Conservation (phyloP, 2,888 invertebrate genomes). For the Spodoptera exigua region DNA sequence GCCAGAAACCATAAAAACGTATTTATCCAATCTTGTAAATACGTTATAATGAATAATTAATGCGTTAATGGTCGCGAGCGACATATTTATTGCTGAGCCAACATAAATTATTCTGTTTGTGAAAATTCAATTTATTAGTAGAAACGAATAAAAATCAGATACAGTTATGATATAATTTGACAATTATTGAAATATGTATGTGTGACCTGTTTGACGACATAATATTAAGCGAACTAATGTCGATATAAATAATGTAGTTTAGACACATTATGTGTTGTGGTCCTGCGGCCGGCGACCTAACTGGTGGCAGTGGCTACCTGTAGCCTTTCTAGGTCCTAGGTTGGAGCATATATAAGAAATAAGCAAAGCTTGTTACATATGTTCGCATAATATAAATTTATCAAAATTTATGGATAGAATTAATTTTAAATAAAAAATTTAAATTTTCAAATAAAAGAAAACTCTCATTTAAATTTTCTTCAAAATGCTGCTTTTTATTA, state of each 20-base stretch:
- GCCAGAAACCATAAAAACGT: slow-evolving; percentile 57
- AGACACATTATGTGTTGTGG: slow-evolving; percentile 16
- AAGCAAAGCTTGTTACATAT: no score
- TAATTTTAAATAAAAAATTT: background rate
- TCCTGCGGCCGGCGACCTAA: background rate
- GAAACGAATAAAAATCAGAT: slow-evolving; percentile 31
- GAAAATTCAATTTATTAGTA: slow-evolving; percentile 37
- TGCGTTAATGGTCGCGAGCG: slow-evolving; percentile 47
- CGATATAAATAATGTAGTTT: slow-evolving; percentile 20
- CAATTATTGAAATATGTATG: slow-evolving; percentile 35
- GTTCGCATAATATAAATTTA: no score
- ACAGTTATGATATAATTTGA: slow-evolving; percentile 55
- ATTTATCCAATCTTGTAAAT: slow-evolving; percentile 62
- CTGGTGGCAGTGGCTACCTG: no score
- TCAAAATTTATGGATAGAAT: no score
- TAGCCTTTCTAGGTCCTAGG: no score
- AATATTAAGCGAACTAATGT: slow-evolving; percentile 26
- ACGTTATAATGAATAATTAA: slow-evolving; percentile 60
- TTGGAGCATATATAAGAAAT: no score
- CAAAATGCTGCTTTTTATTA: no score
- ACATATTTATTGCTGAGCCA: slow-evolving; percentile 55
- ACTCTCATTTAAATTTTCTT: no score
- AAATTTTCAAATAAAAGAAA: background rate
- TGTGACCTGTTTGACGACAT: slow-evolving; percentile 37
- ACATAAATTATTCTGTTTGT: slow-evolving; percentile 24